Evolutionary conservation across 2,888 invertebrate species (phyloP).

Genomic region (Cataglyphis rosenhaueri): DNA sequence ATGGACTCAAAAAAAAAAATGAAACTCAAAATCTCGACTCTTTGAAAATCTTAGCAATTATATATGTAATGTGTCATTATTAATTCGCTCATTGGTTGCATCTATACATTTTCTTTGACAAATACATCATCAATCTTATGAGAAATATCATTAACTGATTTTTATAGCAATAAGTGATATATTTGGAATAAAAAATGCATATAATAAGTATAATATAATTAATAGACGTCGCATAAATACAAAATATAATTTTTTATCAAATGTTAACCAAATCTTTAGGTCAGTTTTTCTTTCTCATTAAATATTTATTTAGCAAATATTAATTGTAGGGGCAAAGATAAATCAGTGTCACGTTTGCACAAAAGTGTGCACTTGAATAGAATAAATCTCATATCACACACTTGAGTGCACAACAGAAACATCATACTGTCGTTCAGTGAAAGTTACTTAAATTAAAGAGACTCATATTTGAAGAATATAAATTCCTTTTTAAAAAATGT

Average conservation of each 20-base stretch:
- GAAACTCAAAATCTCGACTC: slow-evolving; percentile 19
- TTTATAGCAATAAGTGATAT: neutral
- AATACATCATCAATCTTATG: neutral
- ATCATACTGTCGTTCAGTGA: neutral
- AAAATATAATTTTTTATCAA: neutral
- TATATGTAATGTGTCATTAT: neutral
- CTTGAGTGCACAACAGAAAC: neutral
- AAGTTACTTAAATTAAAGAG: neutral
- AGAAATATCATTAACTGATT: neutral
- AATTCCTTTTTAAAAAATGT: slow-evolving; percentile 1
- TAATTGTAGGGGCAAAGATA: slow-evolving; percentile 3
- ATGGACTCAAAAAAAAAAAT: slow-evolving; percentile 11
- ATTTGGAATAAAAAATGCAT: neutral
- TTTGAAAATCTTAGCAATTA: slow-evolving; percentile 30
- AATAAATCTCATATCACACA: neutral
- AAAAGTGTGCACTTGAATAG: neutral
- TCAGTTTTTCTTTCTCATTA: neutral
- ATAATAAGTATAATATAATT: neutral
- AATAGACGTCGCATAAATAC: neutral
- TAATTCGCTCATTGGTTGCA: neutral
- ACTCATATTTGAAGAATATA: slow-evolving; percentile 8
- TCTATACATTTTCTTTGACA: neutral
- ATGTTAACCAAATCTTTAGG: neutral
- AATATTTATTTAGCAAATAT: slow-evolving; percentile 13
- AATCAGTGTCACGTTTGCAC: slow-evolving; percentile 12